Base-by-base conservation (phyloP, 2,888 invertebrate species). In the Thereva nobilitata region DNA sequence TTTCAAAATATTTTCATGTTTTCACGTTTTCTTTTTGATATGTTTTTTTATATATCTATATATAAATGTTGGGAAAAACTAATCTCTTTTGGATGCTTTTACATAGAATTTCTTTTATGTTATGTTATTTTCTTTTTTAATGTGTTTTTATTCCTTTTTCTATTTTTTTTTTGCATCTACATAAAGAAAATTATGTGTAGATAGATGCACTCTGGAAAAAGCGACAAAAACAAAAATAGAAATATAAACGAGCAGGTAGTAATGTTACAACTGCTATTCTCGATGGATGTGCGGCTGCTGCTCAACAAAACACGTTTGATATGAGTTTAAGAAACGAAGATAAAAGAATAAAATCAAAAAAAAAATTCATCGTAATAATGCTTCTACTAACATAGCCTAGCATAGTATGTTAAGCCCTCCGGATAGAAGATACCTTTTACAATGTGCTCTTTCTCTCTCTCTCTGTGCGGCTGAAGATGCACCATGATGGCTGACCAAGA, bases 271-370 rank as follows among this genome's bases (percentile, higher is more conserved):
- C 61, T 61, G 61, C 61, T 34, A 38, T 61, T 10, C 23, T 61
- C 50, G 7, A 50, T 61, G 41, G 41, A 61, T 5, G 23, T 23
- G 23, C 23, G 2, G 49, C 12, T 2, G 49, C 12, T 38, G 55
- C n/a, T 38, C 5, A 34, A 41, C 38, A 37, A 61, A 61, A 61
- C 61, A 61, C 49, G 61, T 61, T 61, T 61, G 61, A 61, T 50
- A 50, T 23, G 50, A 50, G 37, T 23, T 50, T 61, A 50, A 61
- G 49, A 61, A 49, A 50, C 49, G 50, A 56, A 61, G 10, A 57
- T 9, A 23, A 57, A 57, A 57, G 6, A 47, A 47, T 23, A 59
- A 49, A n/a, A n/a, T n/a, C n/a, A n/a, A n/a, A n/a, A 10, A 38
- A 50, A 61, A 50, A 23, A 23, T 2, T 23, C 47, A 7, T 59